phyloP scores from a whole-genome alignment of 2,113 vertebrate genomes.

The Theristicus caerulescens region DNA sequence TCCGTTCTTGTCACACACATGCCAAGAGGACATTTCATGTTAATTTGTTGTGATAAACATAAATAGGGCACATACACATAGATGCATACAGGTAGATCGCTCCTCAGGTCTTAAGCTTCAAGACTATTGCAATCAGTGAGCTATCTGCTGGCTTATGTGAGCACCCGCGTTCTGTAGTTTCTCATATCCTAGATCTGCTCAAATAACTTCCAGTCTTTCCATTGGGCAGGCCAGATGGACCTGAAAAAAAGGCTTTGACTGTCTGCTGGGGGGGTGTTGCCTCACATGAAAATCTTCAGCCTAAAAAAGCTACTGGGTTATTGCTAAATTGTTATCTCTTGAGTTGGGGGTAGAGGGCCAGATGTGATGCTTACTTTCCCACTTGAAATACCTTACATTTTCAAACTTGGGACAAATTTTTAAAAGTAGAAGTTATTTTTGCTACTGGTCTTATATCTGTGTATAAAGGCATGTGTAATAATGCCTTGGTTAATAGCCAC shows the following conservation, averaged over 20 bases:
- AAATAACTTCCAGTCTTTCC: background rate
- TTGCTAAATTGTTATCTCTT: background rate
- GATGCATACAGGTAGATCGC: background rate
- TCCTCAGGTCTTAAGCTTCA: background rate
- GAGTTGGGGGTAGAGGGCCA: background rate
- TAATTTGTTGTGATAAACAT: background rate
- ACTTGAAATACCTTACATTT: background rate
- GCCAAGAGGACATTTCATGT: background rate
- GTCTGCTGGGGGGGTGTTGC: background rate
- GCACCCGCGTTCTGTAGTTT: background rate
- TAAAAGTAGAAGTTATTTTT: background rate
- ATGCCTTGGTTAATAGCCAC: background rate
- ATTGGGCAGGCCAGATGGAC: background rate
- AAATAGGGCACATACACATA: rapidly evolving
- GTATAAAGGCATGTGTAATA: background rate
- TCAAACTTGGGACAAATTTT: background rate
- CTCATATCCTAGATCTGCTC: background rate
- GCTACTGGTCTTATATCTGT: background rate
- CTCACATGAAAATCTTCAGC: background rate
- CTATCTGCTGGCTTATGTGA: slow-evolving; percentile 4
- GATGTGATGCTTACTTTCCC: background rate
- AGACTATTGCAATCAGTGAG: background rate
- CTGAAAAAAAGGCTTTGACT: background rate
- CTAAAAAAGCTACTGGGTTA: background rate
- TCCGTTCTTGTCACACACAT: background rate